Percentiles rank a stretch among this genome's conserved stretches.
phyloP scores from a whole-genome alignment of 2,888 invertebrate species.

The Rhaphigaster nebulosa region DNA sequence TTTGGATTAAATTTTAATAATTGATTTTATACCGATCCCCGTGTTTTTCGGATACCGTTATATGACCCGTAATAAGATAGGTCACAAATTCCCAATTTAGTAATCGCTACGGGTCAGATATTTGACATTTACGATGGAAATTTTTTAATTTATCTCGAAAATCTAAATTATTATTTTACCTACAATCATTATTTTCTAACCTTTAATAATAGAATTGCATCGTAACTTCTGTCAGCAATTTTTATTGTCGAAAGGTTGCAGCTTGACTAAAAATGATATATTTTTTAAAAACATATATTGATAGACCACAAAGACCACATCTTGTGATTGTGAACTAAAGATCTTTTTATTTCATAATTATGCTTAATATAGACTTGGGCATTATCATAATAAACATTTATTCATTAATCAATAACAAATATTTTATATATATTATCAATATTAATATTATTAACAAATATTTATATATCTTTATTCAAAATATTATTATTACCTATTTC shows the following conservation, averaged over 20 bases:
- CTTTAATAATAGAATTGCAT: neutral
- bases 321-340: too few species aligned
- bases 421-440: too few species aligned
- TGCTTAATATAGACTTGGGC: too few species aligned
- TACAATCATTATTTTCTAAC: neutral
- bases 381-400: too few species aligned
- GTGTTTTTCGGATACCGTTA: neutral
- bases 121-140: neutral
- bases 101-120: neutral
- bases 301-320: too few species aligned
- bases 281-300: too few species aligned
- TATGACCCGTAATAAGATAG: neutral
- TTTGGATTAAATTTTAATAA: conserved; percentile 20
- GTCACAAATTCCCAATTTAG: neutral
- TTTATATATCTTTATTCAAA: too few species aligned
- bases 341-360: too few species aligned
- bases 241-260: neutral
- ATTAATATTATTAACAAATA: too few species aligned
- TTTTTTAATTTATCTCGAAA: neutral
- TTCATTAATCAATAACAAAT: too few species aligned
- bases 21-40: neutral
- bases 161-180: neutral
- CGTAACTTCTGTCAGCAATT: neutral
- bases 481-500: too few species aligned
- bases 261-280: neutral